Evolutionary conservation across 2,888 invertebrate genomes (phyloP), one percentile per base, ranked within the genome.

Genomic region (Eupithecia inturbata): DNA sequence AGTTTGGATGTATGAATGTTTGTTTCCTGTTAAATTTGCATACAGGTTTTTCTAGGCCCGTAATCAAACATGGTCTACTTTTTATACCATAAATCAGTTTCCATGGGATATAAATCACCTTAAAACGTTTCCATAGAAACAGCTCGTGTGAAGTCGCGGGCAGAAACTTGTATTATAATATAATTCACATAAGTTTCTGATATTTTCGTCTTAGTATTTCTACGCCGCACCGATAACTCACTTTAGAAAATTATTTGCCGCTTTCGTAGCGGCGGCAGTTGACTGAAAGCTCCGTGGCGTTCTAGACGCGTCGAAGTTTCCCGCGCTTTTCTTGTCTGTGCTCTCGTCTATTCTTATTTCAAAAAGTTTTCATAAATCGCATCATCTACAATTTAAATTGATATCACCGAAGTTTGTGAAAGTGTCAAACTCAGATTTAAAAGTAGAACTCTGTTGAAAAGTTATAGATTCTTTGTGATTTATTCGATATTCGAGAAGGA

Each of bases 241-340:
- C 4, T 7, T n/a, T 5, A 53, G 10, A 53, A 53, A 53, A 53
- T n/a, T 3, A 53, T 53, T 53, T 22, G 9, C 49, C 45, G 22
- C 49, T 53, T 53, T 53, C 49, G 12, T 14, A 22, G 14, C 57
- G 57, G 12, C 53, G 53, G 57, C 79, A 79, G 79, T 79, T 72
- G 78, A 31, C 68, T 41, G 28, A 66, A 78, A 73, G 69, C 77
- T 63, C 57, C 76, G 57, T 12, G 69, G 73, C 72, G 31, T 10
- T 70, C 67, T 10, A 71, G 72, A 79, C 79, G 79, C 67, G 28
- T 6, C 36, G 31, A 67, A 71, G 57, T 53, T 57, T 45, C 14
- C 53, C 45, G 53, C 36, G 66, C 41, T 72, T 60, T 36, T 31
- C 63, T 70, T 66, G 57, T 28, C 49, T 68, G n/a, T 53, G 66